phyloP scores from a whole-genome alignment of 2,888 invertebrate genomes.

The Unio pictorum region DNA sequence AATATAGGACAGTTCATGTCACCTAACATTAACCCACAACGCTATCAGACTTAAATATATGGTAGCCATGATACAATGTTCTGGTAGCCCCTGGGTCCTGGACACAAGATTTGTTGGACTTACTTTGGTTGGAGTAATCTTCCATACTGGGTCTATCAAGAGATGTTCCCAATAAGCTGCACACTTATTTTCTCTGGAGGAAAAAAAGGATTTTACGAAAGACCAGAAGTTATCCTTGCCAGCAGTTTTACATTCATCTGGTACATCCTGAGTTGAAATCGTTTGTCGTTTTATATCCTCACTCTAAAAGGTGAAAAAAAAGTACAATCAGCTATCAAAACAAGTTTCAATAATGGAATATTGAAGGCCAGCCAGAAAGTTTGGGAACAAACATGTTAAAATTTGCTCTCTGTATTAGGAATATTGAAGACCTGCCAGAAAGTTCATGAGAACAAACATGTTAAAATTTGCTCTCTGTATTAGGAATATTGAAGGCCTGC shows the following conservation, averaged over 20 bases:
- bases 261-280: constrained; percentile 34
- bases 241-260: constrained; percentile 35
- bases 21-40: too few species aligned
- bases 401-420: neutral
- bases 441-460: too few species aligned
- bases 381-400: too few species aligned
- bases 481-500: too few species aligned
- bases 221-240: constrained; percentile 18
- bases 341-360: constrained; percentile 1
- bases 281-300: constrained; percentile 48
- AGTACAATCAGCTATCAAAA: neutral
- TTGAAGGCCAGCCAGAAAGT: neutral
- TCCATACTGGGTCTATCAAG: constrained; percentile 53
- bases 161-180: constrained; percentile 49
- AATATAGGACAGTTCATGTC: too few species aligned
- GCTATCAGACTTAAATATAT: too few species aligned
- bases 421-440: neutral
- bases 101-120: neutral
- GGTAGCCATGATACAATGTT: too few species aligned
- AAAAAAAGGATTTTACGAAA: constrained; percentile 26
- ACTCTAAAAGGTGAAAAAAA: constrained; percentile 22
- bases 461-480: neutral
- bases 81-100: too few species aligned
- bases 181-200: constrained; percentile 49
- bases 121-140: constrained; percentile 58